These are phyloP conservation scores for Drosophila conformis DNA, from an alignment of 2,888 invertebrate genomes.

Conservation along the genomic window DNA sequence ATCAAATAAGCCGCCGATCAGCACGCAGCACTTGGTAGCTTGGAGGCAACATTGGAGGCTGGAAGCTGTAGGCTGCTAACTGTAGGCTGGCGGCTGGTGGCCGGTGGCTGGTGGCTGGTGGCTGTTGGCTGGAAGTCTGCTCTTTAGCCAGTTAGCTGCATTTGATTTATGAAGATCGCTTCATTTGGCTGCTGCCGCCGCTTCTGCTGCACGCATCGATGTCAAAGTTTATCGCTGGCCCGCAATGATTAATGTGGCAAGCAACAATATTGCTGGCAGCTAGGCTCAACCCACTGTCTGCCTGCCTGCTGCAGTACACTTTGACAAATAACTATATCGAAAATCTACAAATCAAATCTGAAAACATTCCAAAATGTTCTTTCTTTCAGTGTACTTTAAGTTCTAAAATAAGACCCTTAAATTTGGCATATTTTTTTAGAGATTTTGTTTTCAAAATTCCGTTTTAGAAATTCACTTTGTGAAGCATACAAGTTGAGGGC, in stretches of 20 bases:
- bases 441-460: background rate
- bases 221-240: slow-evolving; percentile 70
- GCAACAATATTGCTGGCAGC: slow-evolving; percentile 25
- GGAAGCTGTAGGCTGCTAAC: background rate
- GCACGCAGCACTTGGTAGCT: slow-evolving; percentile 23
- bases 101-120: background rate
- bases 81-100: background rate
- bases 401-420: background rate
- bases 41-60: slow-evolving; percentile 1
- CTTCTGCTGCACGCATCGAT: slow-evolving; percentile 56
- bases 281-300: slow-evolving; percentile 21
- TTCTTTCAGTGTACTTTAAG: background rate
- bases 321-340: background rate
- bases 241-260: slow-evolving; percentile 58
- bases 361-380: background rate
- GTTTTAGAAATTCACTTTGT: background rate
- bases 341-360: background rate
- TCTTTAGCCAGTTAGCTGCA: slow-evolving; percentile 8
- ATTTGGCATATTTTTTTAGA: background rate
- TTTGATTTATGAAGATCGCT: slow-evolving; percentile 78
- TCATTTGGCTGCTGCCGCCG: slow-evolving; percentile 54
- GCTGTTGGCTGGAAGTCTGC: background rate
- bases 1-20: slow-evolving; percentile 62
- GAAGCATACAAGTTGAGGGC: background rate
- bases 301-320: background rate